Conservation (phyloP, 2,888 invertebrate genomes). For the Drosophila yooni region DNA sequence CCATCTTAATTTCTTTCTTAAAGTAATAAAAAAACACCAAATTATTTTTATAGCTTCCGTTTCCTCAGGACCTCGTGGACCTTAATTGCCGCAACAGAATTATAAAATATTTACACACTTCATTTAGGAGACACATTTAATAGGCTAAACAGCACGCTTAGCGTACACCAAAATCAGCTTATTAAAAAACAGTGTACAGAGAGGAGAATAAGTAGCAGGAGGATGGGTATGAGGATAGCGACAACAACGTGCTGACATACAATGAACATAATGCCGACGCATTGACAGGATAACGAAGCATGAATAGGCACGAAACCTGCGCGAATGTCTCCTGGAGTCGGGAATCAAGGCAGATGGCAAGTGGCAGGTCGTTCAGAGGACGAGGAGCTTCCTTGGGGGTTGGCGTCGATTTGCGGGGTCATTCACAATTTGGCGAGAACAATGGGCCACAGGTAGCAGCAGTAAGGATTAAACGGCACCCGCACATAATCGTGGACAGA, state of each 20-base stretch:
- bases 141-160: constrained; percentile 74
- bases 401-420: constrained; percentile 56
- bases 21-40: not conserved
- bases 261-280: constrained; percentile 64
- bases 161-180: constrained; percentile 43
- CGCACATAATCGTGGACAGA: constrained; percentile 71
- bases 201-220: not conserved
- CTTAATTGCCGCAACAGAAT: constrained; percentile 54
- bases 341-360: constrained; percentile 74
- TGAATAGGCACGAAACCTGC: constrained; percentile 83
- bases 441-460: constrained; percentile 73
- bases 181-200: constrained; percentile 27
- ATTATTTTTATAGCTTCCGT: not conserved
- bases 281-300: constrained; percentile 83
- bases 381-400: constrained; percentile 43
- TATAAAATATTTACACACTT: constrained; percentile 72
- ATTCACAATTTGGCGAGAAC: constrained; percentile 70
- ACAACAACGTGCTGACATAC: constrained; percentile 68
- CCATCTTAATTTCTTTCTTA: too few relatives aligned
- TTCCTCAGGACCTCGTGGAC: constrained; percentile 11
- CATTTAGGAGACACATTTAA: constrained; percentile 73
- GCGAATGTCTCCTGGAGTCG: constrained; percentile 36
- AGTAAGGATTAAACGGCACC: constrained; percentile 56
- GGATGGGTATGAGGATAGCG: constrained; percentile 22
- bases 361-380: constrained; percentile 54